Conservation (phyloP, 2,113 vertebrate species). For the Siniperca chuatsi region DNA sequence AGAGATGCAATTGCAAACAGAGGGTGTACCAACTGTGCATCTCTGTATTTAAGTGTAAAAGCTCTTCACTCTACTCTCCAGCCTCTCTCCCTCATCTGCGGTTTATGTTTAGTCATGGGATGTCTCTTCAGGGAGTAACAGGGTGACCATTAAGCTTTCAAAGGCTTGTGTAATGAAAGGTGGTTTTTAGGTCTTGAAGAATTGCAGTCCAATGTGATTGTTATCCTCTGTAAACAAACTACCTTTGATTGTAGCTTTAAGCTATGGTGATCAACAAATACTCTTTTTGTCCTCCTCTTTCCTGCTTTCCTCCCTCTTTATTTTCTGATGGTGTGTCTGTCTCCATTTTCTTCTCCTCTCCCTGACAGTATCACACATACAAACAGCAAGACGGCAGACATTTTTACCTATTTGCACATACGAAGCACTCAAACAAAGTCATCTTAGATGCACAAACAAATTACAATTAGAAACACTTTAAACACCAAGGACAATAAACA, state of each 20-base stretch:
- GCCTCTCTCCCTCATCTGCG: conserved; percentile 17
- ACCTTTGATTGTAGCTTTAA: conserved; percentile 49
- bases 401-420: neutral
- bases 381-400: neutral
- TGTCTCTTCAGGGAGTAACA: conserved; percentile 47
- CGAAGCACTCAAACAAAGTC: conserved; percentile 7
- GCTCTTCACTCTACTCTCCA: conserved; percentile 21
- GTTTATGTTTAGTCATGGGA: conserved; percentile 20
- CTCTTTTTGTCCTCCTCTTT: conserved; percentile 23
- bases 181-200: conserved; percentile 43
- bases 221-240: conserved; percentile 57
- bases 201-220: conserved; percentile 33
- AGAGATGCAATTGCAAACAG: conserved; percentile 1
- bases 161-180: conserved; percentile 48
- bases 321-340: conserved; percentile 21
- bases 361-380: neutral
- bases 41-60: conserved; percentile 26
- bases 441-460: conserved; percentile 22
- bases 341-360: conserved; percentile 22
- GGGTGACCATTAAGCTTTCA: conserved; percentile 38
- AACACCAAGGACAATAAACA: conserved; percentile 25
- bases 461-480: conserved; percentile 22
- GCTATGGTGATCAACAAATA: conserved; percentile 41
- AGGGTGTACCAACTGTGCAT: neutral
- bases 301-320: conserved; percentile 6